These are phyloP conservation scores for Rhea americana DNA, from an alignment of 2,113 vertebrate species.

Conservation along the genomic window DNA sequence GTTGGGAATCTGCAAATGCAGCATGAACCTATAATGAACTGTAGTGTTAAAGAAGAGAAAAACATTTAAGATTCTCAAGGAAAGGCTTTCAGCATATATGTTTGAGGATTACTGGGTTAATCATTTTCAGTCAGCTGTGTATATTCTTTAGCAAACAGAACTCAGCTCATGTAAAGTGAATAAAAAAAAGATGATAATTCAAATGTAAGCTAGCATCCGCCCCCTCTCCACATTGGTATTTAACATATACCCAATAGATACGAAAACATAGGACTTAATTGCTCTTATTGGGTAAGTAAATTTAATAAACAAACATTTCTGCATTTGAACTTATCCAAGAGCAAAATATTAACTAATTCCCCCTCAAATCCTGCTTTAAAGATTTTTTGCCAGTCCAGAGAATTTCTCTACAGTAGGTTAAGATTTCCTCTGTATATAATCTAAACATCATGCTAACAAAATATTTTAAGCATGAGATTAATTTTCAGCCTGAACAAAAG, in stretches of 20 bases:
- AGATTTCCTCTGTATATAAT: neutral
- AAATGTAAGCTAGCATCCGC: neutral
- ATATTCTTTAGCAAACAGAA: neutral
- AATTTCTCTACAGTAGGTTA: neutral
- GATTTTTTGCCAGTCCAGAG: neutral
- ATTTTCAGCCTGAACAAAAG: neutral
- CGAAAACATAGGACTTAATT: neutral
- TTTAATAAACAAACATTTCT: neutral
- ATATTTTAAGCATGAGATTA: neutral
- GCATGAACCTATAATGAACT: neutral
- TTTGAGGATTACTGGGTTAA: neutral
- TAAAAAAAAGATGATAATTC: neutral
- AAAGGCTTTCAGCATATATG: neutral
- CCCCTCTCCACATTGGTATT: conserved; percentile 32
- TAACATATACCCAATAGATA: neutral
- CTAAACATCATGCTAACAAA: neutral
- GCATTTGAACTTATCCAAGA: neutral
- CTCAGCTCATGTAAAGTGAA: neutral
- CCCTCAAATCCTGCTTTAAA: neutral
- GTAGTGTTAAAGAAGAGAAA: neutral
- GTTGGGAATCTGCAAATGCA: neutral
- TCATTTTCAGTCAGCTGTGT: neutral
- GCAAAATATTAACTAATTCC: neutral
- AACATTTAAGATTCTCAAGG: neutral
- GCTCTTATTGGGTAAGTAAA: neutral